Base-by-base conservation (phyloP, 2,797 vertebrate species). In the Lepus townsendii region DNA sequence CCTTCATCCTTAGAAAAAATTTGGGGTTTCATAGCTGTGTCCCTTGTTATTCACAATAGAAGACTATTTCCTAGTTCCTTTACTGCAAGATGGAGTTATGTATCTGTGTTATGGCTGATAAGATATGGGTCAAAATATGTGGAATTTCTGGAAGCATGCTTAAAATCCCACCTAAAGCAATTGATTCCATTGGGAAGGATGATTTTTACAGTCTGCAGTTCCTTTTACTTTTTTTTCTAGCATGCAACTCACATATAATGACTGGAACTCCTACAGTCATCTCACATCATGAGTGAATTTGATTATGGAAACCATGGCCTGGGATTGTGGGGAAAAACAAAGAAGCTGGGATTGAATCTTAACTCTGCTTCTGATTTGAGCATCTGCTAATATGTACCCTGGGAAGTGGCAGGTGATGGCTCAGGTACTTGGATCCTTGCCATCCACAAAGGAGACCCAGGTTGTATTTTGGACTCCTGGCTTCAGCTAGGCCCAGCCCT, bases 21-120 rank as follows among this genome's bases (percentile, higher is more conserved):
- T 38, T 77, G 42, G 57, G 47, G 63, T 91, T 89, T 88, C 60
- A 22, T 50, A 93, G 11, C 27, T 80, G 78, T n/a, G 17, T 4
- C n/a, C 50, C 62, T n/a, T 57, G 47, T 80, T 30, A 93, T 78
- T 83, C 82, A 86, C 83, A 96, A 82, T 38, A 38, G 54, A 88
- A 92, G 1, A 66, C 17, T 63, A 68, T 90, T 71, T 72, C 30
- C 75, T 38, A 16, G 10, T 62, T 72, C 52, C 14, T 75, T 78
- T 85, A 60, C 3, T 30, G 19, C 35, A 80, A 86, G 42, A 82
- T 20, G 32, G 10, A 77, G n/a, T 8, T 35, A 60, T 24, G 7
- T 66, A 82, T 72, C 17, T 32, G 42, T 54, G 24, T 78, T 35
- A 11, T 86, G n/a, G n/a, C 17, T 22, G 57, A 71, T 42, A 20